Evolutionary conservation across 2,797 vertebrate species (phyloP).

Genomic region (Poecilia wingei): DNA sequence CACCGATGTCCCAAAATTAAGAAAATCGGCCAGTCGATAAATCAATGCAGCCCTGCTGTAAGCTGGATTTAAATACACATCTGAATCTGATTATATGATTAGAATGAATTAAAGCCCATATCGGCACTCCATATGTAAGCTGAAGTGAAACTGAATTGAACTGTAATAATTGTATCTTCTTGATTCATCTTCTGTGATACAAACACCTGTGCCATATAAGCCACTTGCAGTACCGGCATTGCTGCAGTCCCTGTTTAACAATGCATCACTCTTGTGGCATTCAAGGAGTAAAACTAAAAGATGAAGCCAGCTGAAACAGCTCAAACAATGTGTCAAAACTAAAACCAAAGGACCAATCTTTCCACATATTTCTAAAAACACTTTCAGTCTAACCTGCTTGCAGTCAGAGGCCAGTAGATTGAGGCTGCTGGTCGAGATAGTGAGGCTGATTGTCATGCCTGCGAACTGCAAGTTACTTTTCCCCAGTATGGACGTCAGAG

Average conservation of each 20-base stretch:
- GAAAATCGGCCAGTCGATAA: background rate
- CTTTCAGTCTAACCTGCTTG: slow-evolving; percentile 88
- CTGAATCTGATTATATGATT: background rate
- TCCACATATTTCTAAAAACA: background rate
- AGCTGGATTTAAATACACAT: background rate
- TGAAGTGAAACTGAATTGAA: background rate
- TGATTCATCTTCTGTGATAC: background rate
- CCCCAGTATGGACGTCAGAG: slow-evolving; percentile 91
- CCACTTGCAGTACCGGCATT: background rate
- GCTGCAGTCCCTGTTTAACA: background rate
- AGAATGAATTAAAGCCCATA: background rate
- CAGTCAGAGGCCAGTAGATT: slow-evolving; percentile 97
- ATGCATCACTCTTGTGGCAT: background rate
- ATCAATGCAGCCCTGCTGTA: too few species aligned
- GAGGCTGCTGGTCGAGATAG: slow-evolving; percentile 97
- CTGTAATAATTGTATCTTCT: background rate
- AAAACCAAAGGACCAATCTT: background rate
- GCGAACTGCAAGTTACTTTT: slow-evolving; percentile 98
- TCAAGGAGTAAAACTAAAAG: background rate
- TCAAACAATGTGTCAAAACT: background rate
- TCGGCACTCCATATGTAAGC: background rate
- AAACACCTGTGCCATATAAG: background rate
- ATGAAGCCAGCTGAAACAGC: background rate
- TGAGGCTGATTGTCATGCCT: slow-evolving; percentile 95
- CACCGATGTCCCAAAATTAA: too few species aligned